phyloP scores from a whole-genome alignment of 2,888 invertebrate species.

The Platerodrilus igneus region DNA sequence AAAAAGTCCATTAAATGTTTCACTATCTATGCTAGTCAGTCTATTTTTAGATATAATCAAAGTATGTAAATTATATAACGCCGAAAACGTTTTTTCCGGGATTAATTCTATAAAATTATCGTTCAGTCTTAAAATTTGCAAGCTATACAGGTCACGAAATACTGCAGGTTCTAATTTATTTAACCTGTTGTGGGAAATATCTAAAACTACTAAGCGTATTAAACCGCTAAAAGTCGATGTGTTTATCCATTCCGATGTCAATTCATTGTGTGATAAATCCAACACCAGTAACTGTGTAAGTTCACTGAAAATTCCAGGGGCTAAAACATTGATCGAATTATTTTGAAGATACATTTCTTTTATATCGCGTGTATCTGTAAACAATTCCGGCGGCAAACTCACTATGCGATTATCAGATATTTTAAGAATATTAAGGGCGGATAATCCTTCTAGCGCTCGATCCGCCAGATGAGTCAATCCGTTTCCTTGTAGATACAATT shows the following conservation, averaged over 20 bases:
- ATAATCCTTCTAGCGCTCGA: constrained; percentile 70
- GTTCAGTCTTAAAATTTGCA: constrained; percentile 75
- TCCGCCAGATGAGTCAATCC: constrained; percentile 71
- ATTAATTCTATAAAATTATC: constrained; percentile 73
- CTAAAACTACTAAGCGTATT: constrained; percentile 69
- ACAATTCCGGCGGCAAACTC: constrained; percentile 76
- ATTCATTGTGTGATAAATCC: constrained; percentile 73
- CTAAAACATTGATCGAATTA: constrained; percentile 75
- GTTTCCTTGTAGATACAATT: constrained; percentile 72
- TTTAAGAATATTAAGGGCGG: constrained; percentile 67
- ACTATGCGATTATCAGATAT: constrained; percentile 76
- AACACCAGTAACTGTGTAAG: constrained; percentile 69
- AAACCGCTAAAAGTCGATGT: constrained; percentile 75
- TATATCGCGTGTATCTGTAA: constrained; percentile 71
- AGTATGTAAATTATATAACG: constrained; percentile 73
- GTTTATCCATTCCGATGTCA: constrained; percentile 79
- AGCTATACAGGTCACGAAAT: constrained; percentile 71
- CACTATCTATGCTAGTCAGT: constrained; percentile 68
- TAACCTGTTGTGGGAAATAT: constrained; percentile 72
- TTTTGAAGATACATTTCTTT: constrained; percentile 78
- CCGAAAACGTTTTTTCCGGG: constrained; percentile 73
- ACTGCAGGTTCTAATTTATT: constrained; percentile 69
- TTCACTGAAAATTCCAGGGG: constrained; percentile 74
- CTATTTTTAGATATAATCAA: constrained; percentile 77
- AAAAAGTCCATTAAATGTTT: constrained; percentile 71